Evolutionary conservation across 2,888 invertebrate species (phyloP).

Genomic region (Trissolcus brochymenae): DNA sequence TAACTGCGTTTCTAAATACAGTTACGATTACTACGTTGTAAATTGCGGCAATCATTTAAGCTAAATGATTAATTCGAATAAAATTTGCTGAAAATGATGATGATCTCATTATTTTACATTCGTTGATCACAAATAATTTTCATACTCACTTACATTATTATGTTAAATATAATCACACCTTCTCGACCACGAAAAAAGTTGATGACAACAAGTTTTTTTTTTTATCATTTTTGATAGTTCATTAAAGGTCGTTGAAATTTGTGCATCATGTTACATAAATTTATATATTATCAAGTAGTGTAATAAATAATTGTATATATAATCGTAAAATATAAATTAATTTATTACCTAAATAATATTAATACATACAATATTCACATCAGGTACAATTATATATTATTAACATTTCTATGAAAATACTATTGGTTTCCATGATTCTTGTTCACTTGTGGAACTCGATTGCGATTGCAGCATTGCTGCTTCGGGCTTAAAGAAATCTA

Average conservation of each 20-base stretch:
- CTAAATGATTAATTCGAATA: slow-evolving; percentile 71
- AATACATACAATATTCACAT: slow-evolving; percentile 52
- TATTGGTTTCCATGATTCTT: slow-evolving; percentile 72
- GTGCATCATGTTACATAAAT: background rate
- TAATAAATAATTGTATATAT: slow-evolving; percentile 18
- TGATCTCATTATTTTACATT: background rate
- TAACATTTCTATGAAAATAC: slow-evolving; percentile 63
- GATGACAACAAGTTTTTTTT: background rate
- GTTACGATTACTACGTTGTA: slow-evolving; percentile 70
- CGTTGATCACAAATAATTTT: background rate
- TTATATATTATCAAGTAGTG: background rate
- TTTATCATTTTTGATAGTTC: background rate
- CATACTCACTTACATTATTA: background rate
- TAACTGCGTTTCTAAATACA: slow-evolving; percentile 64
- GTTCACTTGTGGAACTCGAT: slow-evolving; percentile 13
- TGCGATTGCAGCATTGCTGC: slow-evolving; percentile 71
- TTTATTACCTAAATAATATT: slow-evolving; percentile 34
- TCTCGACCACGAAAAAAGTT: background rate
- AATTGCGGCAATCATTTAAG: slow-evolving; percentile 72
- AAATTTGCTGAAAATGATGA: slow-evolving; percentile 59
- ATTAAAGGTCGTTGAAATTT: background rate
- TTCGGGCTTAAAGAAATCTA: slow-evolving; percentile 84
- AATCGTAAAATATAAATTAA: slow-evolving; percentile 48
- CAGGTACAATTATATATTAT: slow-evolving; percentile 48
- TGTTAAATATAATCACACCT: background rate